Percentiles rank a stretch among this genome's conserved stretches.
These are phyloP conservation scores for Zaprionus tsacasi DNA, from an alignment of 1,140 invertebrate species.

Conservation along the genomic window DNA sequence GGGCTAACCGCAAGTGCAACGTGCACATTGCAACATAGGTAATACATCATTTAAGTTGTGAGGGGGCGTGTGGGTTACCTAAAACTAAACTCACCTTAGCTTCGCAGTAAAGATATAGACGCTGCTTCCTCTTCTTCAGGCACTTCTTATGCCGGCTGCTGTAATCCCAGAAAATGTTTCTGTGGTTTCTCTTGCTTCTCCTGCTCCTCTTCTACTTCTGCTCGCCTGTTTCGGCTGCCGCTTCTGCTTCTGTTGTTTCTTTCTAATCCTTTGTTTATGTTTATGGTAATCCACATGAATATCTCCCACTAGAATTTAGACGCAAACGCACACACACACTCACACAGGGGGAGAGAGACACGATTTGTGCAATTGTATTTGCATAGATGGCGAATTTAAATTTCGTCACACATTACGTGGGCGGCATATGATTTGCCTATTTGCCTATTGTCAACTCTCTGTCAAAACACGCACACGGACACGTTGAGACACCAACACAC, in stretches of 20 bases:
- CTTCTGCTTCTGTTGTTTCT: conserved; percentile 40
- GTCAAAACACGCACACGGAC: conserved; percentile 34
- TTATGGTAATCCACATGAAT: conserved; percentile 72
- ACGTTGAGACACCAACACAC: conserved; percentile 14
- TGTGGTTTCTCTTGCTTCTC: conserved; percentile 23
- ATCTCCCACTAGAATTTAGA: conserved; percentile 38
- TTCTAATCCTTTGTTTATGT: conserved; percentile 77
- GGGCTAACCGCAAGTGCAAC: conserved; percentile 63
- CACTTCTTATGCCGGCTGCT: conserved; percentile 15
- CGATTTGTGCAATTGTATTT: conserved; percentile 64
- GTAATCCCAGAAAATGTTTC: conserved; percentile 48
- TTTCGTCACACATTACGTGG: conserved; percentile 80
- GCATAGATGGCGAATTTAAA: conserved; percentile 72
- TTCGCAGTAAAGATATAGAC: conserved; percentile 26
- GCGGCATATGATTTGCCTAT: conserved; percentile 65
- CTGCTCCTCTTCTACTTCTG: neutral
- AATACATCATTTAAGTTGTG: conserved; percentile 73
- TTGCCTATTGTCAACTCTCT: conserved; percentile 68
- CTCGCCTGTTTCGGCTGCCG: conserved; percentile 2
- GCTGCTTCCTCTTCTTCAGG: neutral
- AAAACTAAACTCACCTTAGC: conserved; percentile 53
- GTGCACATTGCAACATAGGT: conserved; percentile 25
- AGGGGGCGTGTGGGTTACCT: neutral
- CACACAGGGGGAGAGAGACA: neutral
- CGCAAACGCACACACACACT: conserved; percentile 19